Evolutionary conservation across 2,113 vertebrate genomes (phyloP).

Genomic region (Vanacampus margaritifer): DNA sequence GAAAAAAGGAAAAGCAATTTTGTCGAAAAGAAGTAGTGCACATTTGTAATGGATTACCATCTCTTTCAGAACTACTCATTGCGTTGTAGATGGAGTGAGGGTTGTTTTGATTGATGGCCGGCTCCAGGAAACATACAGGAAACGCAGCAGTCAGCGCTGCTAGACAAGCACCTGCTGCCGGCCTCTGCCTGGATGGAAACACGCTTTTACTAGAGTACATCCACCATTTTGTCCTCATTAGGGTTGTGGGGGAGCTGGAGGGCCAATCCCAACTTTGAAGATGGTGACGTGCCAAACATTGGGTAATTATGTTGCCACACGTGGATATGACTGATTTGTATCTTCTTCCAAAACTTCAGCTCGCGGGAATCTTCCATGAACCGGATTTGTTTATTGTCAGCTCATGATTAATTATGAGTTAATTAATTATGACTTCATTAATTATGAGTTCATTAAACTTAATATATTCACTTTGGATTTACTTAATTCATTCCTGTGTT

Average conservation of each 20-base stretch:
- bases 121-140: constrained; percentile 92
- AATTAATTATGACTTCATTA: too few species aligned
- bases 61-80: constrained; percentile 72
- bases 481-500: too few species aligned
- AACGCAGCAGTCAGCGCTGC: constrained; percentile 86
- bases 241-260: background rate
- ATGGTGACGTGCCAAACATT: too few species aligned
- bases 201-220: constrained; percentile 4
- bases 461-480: too few species aligned
- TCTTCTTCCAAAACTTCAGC: too few species aligned
- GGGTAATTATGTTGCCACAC: too few species aligned
- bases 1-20: background rate
- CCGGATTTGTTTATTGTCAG: too few species aligned
- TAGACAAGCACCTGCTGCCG: constrained; percentile 84
- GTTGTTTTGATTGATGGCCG: constrained; percentile 80
- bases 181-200: constrained; percentile 75
- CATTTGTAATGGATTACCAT: constrained; percentile 69
- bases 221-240: background rate
- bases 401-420: too few species aligned
- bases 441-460: too few species aligned
- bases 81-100: constrained; percentile 83
- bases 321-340: too few species aligned
- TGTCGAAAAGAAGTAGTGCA: background rate
- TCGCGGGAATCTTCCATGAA: too few species aligned
- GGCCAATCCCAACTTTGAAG: background rate